Evolutionary conservation across 2,888 invertebrate genomes (phyloP).

Genomic region (Trachelus stipa): DNA sequence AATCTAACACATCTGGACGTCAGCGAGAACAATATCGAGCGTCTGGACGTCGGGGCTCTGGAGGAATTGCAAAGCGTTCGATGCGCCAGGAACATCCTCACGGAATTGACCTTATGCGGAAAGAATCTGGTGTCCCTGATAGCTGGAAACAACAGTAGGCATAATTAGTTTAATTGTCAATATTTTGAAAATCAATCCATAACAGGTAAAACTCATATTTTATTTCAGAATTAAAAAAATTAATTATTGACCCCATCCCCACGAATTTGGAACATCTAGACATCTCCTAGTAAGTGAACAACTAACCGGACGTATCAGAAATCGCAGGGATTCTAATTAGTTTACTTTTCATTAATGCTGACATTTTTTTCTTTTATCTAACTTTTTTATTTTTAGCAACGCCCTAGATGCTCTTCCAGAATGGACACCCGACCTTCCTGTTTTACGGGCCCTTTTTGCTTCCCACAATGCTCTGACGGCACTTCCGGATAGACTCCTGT

Average conservation of each 20-base stretch:
- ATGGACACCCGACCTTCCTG: constrained; percentile 81
- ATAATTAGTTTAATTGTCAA: constrained; percentile 37
- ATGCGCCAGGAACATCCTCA: constrained; percentile 81
- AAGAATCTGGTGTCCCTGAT: constrained; percentile 79
- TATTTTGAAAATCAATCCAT: constrained; percentile 5
- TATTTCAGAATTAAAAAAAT: constrained; percentile 77
- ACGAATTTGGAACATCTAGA: constrained; percentile 80
- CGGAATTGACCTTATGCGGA: constrained; percentile 83
- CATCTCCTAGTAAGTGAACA: constrained; percentile 75
- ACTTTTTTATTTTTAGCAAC: constrained; percentile 67
- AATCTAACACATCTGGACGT: constrained; percentile 85
- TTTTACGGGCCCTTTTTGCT: constrained; percentile 79
- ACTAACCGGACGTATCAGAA: background rate
- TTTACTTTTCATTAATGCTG: background rate
- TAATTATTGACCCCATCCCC: constrained; percentile 78
- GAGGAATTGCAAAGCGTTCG: constrained; percentile 81
- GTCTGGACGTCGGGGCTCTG: constrained; percentile 82
- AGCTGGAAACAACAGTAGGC: constrained; percentile 85
- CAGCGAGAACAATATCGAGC: constrained; percentile 86
- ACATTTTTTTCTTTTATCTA: background rate
- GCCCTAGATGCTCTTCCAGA: constrained; percentile 79
- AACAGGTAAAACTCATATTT: constrained; percentile 25
- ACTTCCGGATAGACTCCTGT: constrained; percentile 80
- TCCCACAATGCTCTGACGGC: constrained; percentile 79
- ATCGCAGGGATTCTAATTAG: background rate